These are phyloP conservation scores for Magallana gigas DNA, from an alignment of 1,140 invertebrate species.

Conservation along the genomic window DNA sequence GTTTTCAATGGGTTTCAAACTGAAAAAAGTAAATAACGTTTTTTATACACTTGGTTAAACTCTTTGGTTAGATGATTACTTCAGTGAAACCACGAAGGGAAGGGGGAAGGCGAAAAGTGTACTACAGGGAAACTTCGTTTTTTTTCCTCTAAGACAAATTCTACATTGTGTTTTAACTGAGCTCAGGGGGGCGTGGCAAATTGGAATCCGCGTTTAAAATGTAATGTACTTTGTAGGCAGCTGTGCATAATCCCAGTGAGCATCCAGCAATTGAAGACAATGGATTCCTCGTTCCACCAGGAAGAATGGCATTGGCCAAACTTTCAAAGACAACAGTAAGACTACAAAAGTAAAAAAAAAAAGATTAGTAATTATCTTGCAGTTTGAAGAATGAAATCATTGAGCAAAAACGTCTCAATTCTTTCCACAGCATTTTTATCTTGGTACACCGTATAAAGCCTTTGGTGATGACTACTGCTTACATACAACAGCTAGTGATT, in stretches of 20 bases:
- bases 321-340: not conserved
- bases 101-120: too few species aligned
- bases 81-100: too few species aligned
- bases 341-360: not conserved
- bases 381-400: too few species aligned
- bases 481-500: not conserved
- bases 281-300: slow-evolving; percentile 2
- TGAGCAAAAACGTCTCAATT: not conserved
- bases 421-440: not conserved
- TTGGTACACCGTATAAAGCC: not conserved
- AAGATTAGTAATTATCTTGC: not conserved
- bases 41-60: too few species aligned
- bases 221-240: not conserved
- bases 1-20: too few species aligned
- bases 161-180: too few species aligned
- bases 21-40: too few species aligned
- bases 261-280: not conserved
- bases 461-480: not conserved
- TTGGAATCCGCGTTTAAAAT: too few species aligned
- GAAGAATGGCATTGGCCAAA: not conserved
- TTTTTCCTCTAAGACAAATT: too few species aligned
- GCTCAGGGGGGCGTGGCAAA: too few species aligned
- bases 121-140: too few species aligned
- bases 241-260: slow-evolving; percentile 3
- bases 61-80: too few species aligned